Percentiles rank a stretch among this genome's conserved stretches.
These are phyloP conservation scores for Ianthella basta DNA, from an alignment of 37 sponge, comb jelly and placozoan species.

Conservation along the genomic window DNA sequence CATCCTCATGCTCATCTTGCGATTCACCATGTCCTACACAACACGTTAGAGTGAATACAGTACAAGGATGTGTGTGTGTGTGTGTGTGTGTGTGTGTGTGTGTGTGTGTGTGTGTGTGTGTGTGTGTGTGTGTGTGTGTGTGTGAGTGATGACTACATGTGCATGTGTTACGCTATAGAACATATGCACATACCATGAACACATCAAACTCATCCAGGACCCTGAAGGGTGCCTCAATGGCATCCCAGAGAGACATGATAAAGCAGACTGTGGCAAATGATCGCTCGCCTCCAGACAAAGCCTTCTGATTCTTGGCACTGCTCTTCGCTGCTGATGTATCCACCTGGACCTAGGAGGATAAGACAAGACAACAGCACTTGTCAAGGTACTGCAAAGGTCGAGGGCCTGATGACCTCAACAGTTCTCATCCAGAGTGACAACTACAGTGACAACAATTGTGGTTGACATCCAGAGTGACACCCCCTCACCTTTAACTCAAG, in stretches of 20 bases:
- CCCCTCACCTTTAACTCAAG: slow-evolving; percentile 67
- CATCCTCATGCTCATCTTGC: slow-evolving; percentile 86
- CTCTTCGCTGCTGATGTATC: slow-evolving; percentile 35
- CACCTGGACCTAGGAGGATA: slow-evolving; percentile 29
- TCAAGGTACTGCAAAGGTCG: no score
- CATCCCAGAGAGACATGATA: slow-evolving; percentile 97
- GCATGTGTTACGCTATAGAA: no score
- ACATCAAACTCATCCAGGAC: slow-evolving; percentile 99
- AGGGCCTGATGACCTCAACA: no score
- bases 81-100: no score
- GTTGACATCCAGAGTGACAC: no score
- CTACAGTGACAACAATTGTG: no score
- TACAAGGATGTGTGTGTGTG: no score
- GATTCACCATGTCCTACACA: slow-evolving; percentile 92
- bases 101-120: no score
- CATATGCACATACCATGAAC: slow-evolving; percentile 89
- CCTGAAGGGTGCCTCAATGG: slow-evolving; percentile 94
- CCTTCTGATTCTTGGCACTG: slow-evolving; percentile 69
- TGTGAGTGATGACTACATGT: neutral
- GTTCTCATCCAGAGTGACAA: no score
- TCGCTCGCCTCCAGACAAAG: slow-evolving; percentile 96
- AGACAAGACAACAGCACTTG: no score
- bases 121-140: no score
- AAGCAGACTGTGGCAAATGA: slow-evolving; percentile 98
- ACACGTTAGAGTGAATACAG: no score